phyloP scores from a whole-genome alignment of 2,113 vertebrate genomes.

The Ivindomyrus marchei region DNA sequence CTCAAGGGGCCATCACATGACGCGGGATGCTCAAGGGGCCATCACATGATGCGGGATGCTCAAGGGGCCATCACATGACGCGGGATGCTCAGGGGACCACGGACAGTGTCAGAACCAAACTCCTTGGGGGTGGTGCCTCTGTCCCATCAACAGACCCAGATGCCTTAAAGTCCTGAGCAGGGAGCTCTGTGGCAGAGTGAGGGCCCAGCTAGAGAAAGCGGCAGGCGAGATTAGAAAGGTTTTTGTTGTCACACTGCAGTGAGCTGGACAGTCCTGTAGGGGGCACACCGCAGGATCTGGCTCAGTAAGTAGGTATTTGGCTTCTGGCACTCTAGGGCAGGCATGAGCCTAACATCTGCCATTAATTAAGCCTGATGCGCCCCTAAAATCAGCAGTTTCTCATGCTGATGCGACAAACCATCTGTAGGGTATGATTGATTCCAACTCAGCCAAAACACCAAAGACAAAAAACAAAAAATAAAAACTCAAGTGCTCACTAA shows the following conservation, averaged over 20 bases:
- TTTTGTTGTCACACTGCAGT: background rate
- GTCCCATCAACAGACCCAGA: background rate
- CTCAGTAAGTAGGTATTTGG: background rate
- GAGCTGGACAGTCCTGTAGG: background rate
- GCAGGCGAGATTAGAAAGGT: background rate
- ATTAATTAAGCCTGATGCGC: conserved; percentile 52
- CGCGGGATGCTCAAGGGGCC: too few relatives aligned
- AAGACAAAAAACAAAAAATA: background rate
- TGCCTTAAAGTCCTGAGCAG: background rate
- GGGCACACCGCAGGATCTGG: background rate
- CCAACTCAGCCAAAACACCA: background rate
- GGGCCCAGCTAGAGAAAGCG: too few relatives aligned
- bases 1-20: too few relatives aligned
- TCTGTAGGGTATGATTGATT: conserved; percentile 19
- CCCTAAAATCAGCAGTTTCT: conserved; percentile 40
- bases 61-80: background rate
- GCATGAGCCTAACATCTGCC: conserved; percentile 39
- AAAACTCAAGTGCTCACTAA: background rate
- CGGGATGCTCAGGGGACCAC: background rate
- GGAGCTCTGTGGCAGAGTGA: background rate
- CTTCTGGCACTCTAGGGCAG: conserved; percentile 22
- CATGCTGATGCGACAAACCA: conserved; percentile 23
- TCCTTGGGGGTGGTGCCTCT: background rate
- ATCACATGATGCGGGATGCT: too few relatives aligned
- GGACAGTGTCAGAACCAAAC: background rate